Evolutionary conservation across 2,888 invertebrate species (phyloP), one percentile per base, ranked within the genome.

Genomic region (Eurytoma adleriae): DNA sequence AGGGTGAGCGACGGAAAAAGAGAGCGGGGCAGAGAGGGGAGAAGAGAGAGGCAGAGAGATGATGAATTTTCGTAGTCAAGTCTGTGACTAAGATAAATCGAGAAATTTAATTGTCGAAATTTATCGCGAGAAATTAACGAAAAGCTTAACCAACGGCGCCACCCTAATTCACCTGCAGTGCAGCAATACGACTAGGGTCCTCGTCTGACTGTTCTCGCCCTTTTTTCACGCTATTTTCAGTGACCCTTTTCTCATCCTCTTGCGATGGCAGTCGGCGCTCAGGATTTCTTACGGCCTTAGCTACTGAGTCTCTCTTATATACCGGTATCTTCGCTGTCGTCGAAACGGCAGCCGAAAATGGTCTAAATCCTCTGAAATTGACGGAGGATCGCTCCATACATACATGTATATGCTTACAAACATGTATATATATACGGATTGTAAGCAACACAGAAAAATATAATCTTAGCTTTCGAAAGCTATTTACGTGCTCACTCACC

Each of bases 101-200:
- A 81, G 24, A 62, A 76, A 84, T 84, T 86, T 85, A 85, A 86
- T 85, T 83, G 71, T 79, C 10, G 71, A 83, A 85, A 87, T 87
- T 86, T 84, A 86, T 86, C 84, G 69, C 77, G 27, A n/a, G 56
- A 83, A 84, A 85, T 86, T 85, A 84, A 84, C 77, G 80, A 83
- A 82, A 84, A 10, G 82, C 81, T 82, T 79, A 62, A 79, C 78
- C 79, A 82, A 84, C 79, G 83, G 66, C 40, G 7, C 40, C 40
- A 40, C 7, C 40, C 40, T 10, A 40, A 10, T 40, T 10, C 40
- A 40, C 40, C 40, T 40, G 10, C 10, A 40, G 40, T 40, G 40
- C 40, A 40, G 40, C 7, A 40, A 40, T 7, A 40, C 10, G 7
- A 40, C 40, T 10, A 7, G 40, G 40, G 10, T 40, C 40, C 40